Evolutionary conservation across 2,113 vertebrate species (phyloP).

Genomic region (Hippocampus zosterae): DNA sequence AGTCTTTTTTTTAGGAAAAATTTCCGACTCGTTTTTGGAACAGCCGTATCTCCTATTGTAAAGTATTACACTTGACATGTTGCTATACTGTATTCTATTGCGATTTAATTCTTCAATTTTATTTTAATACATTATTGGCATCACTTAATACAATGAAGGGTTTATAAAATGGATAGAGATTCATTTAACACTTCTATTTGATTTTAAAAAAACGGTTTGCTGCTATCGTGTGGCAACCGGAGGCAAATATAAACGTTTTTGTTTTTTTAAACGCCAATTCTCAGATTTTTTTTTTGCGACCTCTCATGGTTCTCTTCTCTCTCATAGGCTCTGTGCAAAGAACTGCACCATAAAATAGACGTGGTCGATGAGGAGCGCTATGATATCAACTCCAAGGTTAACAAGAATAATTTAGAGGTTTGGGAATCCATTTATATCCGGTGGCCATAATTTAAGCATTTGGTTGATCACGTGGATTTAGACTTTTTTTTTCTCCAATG

Average conservation of each 20-base stretch:
- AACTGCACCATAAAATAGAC: conserved; percentile 72
- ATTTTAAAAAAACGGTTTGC: not conserved
- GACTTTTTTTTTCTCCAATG: not conserved
- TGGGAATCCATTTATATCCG: not conserved
- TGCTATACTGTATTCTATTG: not conserved
- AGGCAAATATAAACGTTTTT: not conserved
- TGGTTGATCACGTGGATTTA: not conserved
- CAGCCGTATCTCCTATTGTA: no score
- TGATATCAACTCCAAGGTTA: conserved; percentile 67
- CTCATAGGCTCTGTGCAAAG: conserved; percentile 57
- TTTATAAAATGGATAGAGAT: not conserved
- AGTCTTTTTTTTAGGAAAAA: not conserved
- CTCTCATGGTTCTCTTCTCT: not conserved
- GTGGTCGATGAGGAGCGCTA: conserved; percentile 74
- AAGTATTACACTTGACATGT: no score
- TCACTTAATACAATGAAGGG: not conserved
- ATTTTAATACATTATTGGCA: not conserved
- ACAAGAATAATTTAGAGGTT: conserved; percentile 68
- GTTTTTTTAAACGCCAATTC: not conserved
- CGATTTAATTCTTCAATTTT: not conserved
- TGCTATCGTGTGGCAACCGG: not conserved
- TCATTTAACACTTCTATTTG: no score
- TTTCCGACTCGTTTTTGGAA: not conserved
- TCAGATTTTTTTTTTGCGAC: not conserved
- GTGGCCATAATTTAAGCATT: not conserved